Evolutionary conservation across 1,140 invertebrate species (phyloP).

Genomic region (Tribolium madens): DNA sequence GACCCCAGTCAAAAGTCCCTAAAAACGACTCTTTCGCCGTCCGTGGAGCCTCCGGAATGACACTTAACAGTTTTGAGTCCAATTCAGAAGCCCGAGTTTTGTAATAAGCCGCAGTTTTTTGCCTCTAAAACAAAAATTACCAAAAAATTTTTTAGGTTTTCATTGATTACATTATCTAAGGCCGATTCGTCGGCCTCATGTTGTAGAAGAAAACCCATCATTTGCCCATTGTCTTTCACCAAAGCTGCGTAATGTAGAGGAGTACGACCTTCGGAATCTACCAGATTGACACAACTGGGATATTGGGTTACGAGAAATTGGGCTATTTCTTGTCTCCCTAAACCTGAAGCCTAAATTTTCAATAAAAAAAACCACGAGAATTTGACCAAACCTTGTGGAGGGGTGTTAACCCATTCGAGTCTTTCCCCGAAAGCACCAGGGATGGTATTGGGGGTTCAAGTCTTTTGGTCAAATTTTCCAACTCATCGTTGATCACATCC

Average conservation of each 20-base stretch:
- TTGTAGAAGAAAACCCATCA: constrained; percentile 80
- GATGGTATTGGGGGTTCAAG: constrained; percentile 78
- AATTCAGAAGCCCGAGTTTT: constrained; percentile 80
- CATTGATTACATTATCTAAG: constrained; percentile 81
- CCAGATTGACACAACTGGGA: constrained; percentile 75
- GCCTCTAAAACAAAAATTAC: constrained; percentile 74
- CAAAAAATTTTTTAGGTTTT: not conserved
- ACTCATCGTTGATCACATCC: constrained; percentile 80
- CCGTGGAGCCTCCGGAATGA: constrained; percentile 83
- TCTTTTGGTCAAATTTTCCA: constrained; percentile 77
- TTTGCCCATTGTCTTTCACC: constrained; percentile 76
- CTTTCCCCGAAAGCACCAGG: constrained; percentile 82
- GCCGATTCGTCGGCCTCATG: constrained; percentile 83
- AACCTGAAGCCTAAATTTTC: constrained; percentile 77
- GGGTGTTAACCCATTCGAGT: constrained; percentile 82
- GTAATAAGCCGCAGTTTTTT: constrained; percentile 84
- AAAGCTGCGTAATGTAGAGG: constrained; percentile 91
- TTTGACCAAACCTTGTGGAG: constrained; percentile 76
- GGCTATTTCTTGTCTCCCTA: constrained; percentile 79
- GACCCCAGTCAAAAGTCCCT: constrained; percentile 79
- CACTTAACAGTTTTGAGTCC: constrained; percentile 75
- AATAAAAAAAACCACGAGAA: too few species aligned
- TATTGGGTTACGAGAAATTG: constrained; percentile 80
- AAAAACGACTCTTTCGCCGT: constrained; percentile 76
- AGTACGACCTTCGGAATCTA: constrained; percentile 87